A percentile compares a stretch with the other conserved stretches of the same genome.
These are phyloP conservation scores for Drosophila ambigua DNA, from an alignment of 1,140 invertebrate species.

Conservation along the genomic window DNA sequence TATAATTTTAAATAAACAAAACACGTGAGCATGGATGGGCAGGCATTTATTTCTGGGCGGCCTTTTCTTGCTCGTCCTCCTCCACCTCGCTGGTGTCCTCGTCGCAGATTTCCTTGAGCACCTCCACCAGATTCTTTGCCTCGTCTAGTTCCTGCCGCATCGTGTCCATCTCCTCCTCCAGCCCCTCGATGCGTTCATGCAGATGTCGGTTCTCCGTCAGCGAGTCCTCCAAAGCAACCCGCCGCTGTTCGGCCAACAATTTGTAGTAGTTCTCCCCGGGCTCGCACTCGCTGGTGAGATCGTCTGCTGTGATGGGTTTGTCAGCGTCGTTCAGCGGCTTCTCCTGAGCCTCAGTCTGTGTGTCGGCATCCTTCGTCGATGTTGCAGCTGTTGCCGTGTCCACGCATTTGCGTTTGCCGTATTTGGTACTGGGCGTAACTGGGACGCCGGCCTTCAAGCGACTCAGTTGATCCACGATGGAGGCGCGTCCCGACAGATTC, in stretches of 20 bases:
- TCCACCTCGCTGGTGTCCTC: slow-evolving; percentile 67
- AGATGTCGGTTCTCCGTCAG: slow-evolving; percentile 86
- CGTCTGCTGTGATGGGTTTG: slow-evolving; percentile 80
- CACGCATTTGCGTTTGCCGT: slow-evolving; percentile 77
- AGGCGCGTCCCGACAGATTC: slow-evolving; percentile 85
- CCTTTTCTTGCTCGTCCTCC: slow-evolving; percentile 19
- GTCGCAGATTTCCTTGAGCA: slow-evolving; percentile 85
- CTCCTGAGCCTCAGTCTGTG: slow-evolving; percentile 55
- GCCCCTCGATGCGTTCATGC: slow-evolving; percentile 84
- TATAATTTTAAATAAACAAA: slow-evolving; percentile 52
- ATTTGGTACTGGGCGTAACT: slow-evolving; percentile 56
- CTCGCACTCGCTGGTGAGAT: slow-evolving; percentile 85
- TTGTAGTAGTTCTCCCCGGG: slow-evolving; percentile 88
- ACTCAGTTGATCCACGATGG: slow-evolving; percentile 80
- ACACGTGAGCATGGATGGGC: slow-evolving; percentile 22
- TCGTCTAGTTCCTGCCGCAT: slow-evolving; percentile 87
- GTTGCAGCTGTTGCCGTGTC: slow-evolving; percentile 38
- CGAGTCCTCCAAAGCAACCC: slow-evolving; percentile 86
- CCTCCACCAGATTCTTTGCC: slow-evolving; percentile 86
- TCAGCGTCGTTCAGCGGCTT: slow-evolving; percentile 30
- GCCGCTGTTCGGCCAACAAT: slow-evolving; percentile 86
- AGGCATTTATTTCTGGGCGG: slow-evolving; percentile 28
- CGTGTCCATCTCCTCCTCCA: slow-evolving; percentile 87
- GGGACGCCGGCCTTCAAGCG: slow-evolving; percentile 75
- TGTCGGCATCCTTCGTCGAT: slow-evolving; percentile 57